Evolutionary conservation across 1,140 invertebrate genomes (phyloP).

Genomic region (Brachionus plicatilis): DNA sequence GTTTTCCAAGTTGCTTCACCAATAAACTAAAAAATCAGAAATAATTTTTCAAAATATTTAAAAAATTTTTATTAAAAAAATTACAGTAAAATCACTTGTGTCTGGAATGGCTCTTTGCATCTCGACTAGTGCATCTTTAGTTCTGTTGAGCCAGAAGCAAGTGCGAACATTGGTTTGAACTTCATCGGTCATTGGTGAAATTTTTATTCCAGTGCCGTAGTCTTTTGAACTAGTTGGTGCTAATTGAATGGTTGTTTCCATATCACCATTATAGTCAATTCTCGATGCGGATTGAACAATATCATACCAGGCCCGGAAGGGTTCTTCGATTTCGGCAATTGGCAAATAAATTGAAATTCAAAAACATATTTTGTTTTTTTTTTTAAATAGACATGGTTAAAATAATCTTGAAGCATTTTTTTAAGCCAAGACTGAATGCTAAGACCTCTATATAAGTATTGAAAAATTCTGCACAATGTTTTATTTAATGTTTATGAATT

Average conservation of each 20-base stretch:
- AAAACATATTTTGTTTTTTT: not conserved
- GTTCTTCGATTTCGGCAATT: conserved; percentile 78
- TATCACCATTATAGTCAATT: conserved; percentile 88
- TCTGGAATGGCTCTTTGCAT: conserved; percentile 77
- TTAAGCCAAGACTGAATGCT: not conserved
- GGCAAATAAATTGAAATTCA: conserved; percentile 62
- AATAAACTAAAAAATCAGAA: conserved; percentile 40
- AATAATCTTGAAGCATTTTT: not conserved
- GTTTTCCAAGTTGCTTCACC: conserved; percentile 43
- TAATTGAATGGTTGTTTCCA: not conserved
- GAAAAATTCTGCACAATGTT: not conserved
- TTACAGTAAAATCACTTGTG: conserved; percentile 63
- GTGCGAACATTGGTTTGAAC: conserved; percentile 64
- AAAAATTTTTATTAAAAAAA: conserved; percentile 40
- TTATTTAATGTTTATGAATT: not conserved
- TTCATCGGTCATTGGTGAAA: conserved; percentile 70
- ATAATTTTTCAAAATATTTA: not conserved
- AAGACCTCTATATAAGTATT: not conserved
- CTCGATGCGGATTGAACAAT: conserved; percentile 66
- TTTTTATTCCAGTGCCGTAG: conserved; percentile 72
- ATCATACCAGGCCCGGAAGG: conserved; percentile 83
- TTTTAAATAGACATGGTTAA: not conserved
- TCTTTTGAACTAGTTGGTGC: conserved; percentile 47
- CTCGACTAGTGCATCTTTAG: conserved; percentile 60
- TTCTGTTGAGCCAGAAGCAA: conserved; percentile 80